phyloP scores from a whole-genome alignment of 2,888 invertebrate species.

The Pheosia gnoma region DNA sequence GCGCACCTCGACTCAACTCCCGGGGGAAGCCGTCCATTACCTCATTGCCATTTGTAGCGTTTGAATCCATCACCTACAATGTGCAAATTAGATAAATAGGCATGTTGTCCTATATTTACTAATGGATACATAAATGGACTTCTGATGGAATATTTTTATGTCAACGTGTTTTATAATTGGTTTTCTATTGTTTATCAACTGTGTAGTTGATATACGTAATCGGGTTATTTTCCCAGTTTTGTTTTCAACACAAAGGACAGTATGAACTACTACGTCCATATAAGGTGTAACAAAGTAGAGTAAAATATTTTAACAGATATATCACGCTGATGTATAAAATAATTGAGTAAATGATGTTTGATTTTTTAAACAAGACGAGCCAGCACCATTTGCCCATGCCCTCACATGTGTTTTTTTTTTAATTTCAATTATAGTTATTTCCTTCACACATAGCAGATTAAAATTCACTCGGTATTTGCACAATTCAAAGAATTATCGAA shows the following conservation, averaged over 20 bases:
- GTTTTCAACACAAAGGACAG: neutral
- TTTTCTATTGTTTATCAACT: neutral
- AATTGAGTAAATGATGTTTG: too few relatives aligned
- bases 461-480: too few relatives aligned
- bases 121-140: constrained; percentile 11
- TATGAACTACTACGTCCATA: neutral
- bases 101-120: constrained; percentile 19
- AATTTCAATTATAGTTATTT: too few relatives aligned
- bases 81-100: constrained; percentile 39
- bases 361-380: too few relatives aligned
- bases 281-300: too few relatives aligned
- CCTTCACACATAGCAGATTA: too few relatives aligned
- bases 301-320: too few relatives aligned
- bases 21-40: constrained; percentile 68
- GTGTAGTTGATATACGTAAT: neutral
- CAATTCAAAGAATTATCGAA: too few relatives aligned
- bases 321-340: too few relatives aligned
- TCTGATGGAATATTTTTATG: constrained; percentile 12
- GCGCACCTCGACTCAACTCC: constrained; percentile 48
- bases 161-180: neutral
- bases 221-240: neutral
- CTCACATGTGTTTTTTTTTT: too few relatives aligned
- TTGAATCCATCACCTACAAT: constrained; percentile 49
- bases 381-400: too few relatives aligned
- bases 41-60: constrained; percentile 60